phyloP scores from a whole-genome alignment of 2,797 vertebrate species.

The Chelidonichthys spinosus region DNA sequence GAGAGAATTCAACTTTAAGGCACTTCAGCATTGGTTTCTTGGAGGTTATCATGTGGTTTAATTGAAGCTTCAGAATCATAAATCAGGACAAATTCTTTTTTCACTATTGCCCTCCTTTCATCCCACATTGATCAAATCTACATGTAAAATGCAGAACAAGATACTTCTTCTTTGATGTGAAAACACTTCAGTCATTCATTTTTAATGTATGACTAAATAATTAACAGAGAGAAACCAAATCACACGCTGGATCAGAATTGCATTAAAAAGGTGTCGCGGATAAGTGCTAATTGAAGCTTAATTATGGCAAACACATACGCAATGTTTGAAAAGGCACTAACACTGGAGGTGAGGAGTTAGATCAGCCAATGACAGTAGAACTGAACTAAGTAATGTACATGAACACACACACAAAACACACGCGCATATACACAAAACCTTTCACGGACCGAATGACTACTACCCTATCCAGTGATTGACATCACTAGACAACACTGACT shows the following conservation, averaged over 20 bases:
- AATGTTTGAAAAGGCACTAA: constrained; percentile 31
- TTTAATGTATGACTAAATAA: constrained; percentile 6
- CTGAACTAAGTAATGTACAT: constrained; percentile 28
- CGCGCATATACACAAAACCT: neutral
- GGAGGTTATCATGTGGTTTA: no score
- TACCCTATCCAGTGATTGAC: no score
- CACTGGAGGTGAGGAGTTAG: constrained; percentile 21
- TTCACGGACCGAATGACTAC: constrained; percentile 7
- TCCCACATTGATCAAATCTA: neutral
- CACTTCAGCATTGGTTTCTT: no score
- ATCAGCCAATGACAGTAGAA: constrained; percentile 42
- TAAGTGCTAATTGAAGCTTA: constrained; percentile 27
- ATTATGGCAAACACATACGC: constrained; percentile 30
- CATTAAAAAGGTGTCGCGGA: constrained; percentile 21
- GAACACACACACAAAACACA: neutral
- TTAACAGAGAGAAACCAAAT: constrained; percentile 34
- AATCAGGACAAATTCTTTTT: no score
- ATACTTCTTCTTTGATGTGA: constrained; percentile 14
- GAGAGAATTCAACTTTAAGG: no score
- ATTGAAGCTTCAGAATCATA: neutral
- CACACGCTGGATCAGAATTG: constrained; percentile 21
- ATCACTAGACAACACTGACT: no score
- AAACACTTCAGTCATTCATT: constrained; percentile 17
- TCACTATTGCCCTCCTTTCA: neutral
- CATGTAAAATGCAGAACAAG: constrained; percentile 2